Base-by-base conservation (phyloP, 2,113 vertebrate genomes). In the Pygathrix nemaeus region DNA sequence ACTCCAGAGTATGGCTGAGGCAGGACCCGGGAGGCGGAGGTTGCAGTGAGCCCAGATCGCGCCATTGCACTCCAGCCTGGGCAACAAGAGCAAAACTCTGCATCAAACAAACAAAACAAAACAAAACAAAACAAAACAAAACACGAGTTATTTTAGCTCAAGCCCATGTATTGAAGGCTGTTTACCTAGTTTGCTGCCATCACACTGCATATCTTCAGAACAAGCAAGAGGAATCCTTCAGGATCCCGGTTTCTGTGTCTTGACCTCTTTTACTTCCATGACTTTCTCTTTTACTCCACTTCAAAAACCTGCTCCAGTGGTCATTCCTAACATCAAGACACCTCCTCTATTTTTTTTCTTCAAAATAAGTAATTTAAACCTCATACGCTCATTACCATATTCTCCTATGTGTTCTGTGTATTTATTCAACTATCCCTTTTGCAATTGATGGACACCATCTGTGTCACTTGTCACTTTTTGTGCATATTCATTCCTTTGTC, bases 161-260 rank as follows among this genome's bases (percentile, higher is more conserved):
- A 48, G 21, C 3, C 21, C 52, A 6, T 6, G 4, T 85, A 7
- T 43, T 79, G 45, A 78, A 73, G 35, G 52, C 35, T 45, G 5
- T 72, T 40, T 40, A 48, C 38, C 20, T 30, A 9, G 0, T 50
- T 61, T 50, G 52, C 14, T 14, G 17, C 23, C 14, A 17, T 61
- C 40, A 25, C 14, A n/a, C 25, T 10, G 6, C 23, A 10, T 50
- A 20, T 50, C 11, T n/a, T 81, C 21, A 20, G 20, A 70, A 16
- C 1, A 72, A 38, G 52, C 0, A 2, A 20, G 45, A 32, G 1
- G 32, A 64, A 40, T 6, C 3, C 35, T 9, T 38, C 2, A 43
- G 70, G 5, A 17, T 45, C 40, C 40, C 84, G 11, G n/a, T 13
- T 88, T n/a, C 61, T 61, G 25, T 59, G 13, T 35, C 6, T 20